These are phyloP conservation scores for Trachelus stipa DNA, from an alignment of 2,888 invertebrate genomes.

Conservation along the genomic window DNA sequence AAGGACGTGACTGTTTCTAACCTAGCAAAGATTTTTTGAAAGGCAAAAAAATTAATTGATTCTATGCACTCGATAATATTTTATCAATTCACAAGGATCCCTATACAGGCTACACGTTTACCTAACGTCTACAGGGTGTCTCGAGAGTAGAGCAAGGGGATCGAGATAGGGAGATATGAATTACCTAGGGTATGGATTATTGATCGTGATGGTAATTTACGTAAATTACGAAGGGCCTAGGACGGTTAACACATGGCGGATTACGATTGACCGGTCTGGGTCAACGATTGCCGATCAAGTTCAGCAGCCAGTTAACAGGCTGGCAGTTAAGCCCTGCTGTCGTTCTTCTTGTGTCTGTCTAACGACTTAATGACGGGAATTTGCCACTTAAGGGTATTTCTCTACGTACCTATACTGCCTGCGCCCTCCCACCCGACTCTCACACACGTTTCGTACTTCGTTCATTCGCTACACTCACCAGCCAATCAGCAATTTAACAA, in stretches of 20 bases:
- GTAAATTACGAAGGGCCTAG: background rate
- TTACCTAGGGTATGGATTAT: background rate
- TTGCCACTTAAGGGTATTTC: slow-evolving; percentile 53
- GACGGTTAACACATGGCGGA: slow-evolving; percentile 4
- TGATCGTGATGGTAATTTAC: background rate
- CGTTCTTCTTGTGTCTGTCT: slow-evolving; percentile 36
- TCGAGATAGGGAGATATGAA: background rate
- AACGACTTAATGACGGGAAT: slow-evolving; percentile 65
- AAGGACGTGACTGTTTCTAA: background rate
- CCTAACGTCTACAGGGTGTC: background rate
- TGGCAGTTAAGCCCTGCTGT: slow-evolving; percentile 49
- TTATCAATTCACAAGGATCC: background rate
- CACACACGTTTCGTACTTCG: slow-evolving; percentile 6
- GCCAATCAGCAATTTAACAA: slow-evolving; percentile 23
- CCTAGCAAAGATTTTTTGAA: background rate
- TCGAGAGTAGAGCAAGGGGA: no score
- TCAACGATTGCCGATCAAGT: slow-evolving; percentile 57
- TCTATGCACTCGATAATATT: background rate
- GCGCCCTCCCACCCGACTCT: slow-evolving; percentile 14
- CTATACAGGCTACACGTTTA: background rate
- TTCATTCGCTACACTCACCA: slow-evolving; percentile 4
- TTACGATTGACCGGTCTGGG: slow-evolving; percentile 22
- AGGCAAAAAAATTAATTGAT: background rate
- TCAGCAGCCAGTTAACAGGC: slow-evolving; percentile 55
- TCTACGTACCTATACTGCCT: slow-evolving; percentile 28